Base-by-base conservation (phyloP, 2,888 invertebrate species). In the Pseudolycoriella hygida region DNA sequence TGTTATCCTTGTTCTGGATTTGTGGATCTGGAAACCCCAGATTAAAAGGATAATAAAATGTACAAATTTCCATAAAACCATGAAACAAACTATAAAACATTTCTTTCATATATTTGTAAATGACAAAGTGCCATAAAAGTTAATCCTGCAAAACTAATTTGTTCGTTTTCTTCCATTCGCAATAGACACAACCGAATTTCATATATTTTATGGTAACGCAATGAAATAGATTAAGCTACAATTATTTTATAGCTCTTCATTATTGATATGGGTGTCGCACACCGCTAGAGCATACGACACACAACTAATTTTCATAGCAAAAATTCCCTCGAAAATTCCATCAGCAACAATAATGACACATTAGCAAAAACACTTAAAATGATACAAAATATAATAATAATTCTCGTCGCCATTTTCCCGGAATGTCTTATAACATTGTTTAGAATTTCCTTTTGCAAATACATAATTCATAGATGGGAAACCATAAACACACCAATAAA, bases 181-280 rank as follows among this genome's bases (percentile, higher is more conserved):
- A 25, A 25, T 4, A 8, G 25, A 25, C 25, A 25, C 25, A 25
- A 25, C 25, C 25, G 25, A 25, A 25, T 6, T 6, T 4, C 8
- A 25, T n/a, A 25, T 25, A 25, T 25, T 25, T 37, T 6, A 37
- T 37, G 15, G 15, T 5, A 37, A 37, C 15, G 37, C n/a, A 14
- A 37, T 37, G 15, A 37, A 37, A 37, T 12, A 37, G 37, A 37
- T 37, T 37, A 37, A 37, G 37, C n/a, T 37, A 37, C 37, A 37
- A 37, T 37, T 14, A 37, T 37, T 37, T 37, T 37, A 37, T 37
- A 12, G 37, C 37, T 14, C 15, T 37, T 37, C 15, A 14, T 37
- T 37, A 15, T 14, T 14, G 15, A 14, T 37, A 37, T 37, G n/a
- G 37, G 15, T 37, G 15, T 37, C 15, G 37, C 37, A 15, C 11